Evolutionary conservation across 2,888 invertebrate species (phyloP).

Genomic region (Perizoma affinitatum): DNA sequence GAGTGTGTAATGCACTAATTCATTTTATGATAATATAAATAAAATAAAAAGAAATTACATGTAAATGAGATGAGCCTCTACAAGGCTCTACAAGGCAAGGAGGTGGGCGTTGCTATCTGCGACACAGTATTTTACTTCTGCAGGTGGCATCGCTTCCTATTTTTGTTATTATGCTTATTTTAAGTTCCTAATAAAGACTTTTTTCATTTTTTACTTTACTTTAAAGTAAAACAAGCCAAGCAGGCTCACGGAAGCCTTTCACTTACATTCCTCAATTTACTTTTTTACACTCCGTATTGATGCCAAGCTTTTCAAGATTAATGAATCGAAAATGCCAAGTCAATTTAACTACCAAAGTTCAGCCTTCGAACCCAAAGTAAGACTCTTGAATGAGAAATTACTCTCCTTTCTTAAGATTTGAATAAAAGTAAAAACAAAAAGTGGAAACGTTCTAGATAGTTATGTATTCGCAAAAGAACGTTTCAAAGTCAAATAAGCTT

Average conservation of each 20-base stretch:
- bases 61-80: no score
- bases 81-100: no score
- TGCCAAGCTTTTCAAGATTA: neutral
- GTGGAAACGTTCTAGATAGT: conserved; percentile 20
- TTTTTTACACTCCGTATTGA: neutral
- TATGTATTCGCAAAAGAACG: conserved; percentile 26
- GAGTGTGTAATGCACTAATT: no score
- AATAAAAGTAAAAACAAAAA: conserved; percentile 18
- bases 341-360: neutral
- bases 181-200: no score
- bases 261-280: neutral
- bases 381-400: conserved; percentile 20
- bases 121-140: no score
- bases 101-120: no score
- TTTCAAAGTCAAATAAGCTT: conserved; percentile 31
- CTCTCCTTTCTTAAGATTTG: conserved; percentile 14
- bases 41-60: no score
- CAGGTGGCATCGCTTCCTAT: no score
- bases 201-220: neutral
- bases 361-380: conserved; percentile 5
- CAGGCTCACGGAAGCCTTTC: neutral
- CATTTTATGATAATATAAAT: no score
- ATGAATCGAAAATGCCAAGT: conserved; percentile 5
- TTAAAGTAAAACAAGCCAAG: no score
- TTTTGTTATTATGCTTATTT: no score